Evolutionary conservation across 37 sponge, comb jelly and placozoan genomes (phyloP), one percentile per base, ranked within the genome.

Genomic region (Mnemiopsis leidyi): DNA sequence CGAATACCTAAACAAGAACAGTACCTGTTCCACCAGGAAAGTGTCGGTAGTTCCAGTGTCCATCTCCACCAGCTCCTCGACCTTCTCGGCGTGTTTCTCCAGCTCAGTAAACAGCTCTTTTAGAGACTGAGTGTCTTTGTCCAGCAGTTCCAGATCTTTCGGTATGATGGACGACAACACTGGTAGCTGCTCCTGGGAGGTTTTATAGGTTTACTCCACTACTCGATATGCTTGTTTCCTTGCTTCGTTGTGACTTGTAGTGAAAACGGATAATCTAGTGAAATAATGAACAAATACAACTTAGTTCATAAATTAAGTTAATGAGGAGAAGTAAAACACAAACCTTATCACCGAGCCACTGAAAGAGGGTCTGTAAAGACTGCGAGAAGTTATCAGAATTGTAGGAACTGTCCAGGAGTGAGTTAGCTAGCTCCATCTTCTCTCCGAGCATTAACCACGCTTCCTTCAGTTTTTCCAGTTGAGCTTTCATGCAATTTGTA

Each of bases 21-120:
- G 61, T 48, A 77, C 79, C 79, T 77, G 79, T 1, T 77, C 79
- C 36, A 77, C 79, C 0, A 77, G 79, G 3, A 32, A 77, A 28
- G 33, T 77, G 2, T 40, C 90, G 26, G 13, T 28, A 37, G 40
- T 85, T 13, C 61, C 61, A 13, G 61, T 48, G 23, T 85, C 90
- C 90, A 85, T 85, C 90, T 85, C 90, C 0, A 85, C 90, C 3
- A 85, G 90, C 61, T 85, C 90, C 90, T 85, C 90, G 61, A 85
- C 90, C 26, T 40, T 38, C 90, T 85, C 90, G 1, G 61, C 61
- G 30, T 85, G 40, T 37, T 40, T 28, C 61, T 85, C 90, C 48
- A 85, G 30, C 90, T 85, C 90, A 28, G 90, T n/a, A 33, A 85
- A 85, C 40, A 85, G 90, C 61, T 38, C 48, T 37, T 85, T 85